Evolutionary conservation across 2,113 vertebrate genomes (phyloP).

Genomic region (Xiphorhynchus elegans): DNA sequence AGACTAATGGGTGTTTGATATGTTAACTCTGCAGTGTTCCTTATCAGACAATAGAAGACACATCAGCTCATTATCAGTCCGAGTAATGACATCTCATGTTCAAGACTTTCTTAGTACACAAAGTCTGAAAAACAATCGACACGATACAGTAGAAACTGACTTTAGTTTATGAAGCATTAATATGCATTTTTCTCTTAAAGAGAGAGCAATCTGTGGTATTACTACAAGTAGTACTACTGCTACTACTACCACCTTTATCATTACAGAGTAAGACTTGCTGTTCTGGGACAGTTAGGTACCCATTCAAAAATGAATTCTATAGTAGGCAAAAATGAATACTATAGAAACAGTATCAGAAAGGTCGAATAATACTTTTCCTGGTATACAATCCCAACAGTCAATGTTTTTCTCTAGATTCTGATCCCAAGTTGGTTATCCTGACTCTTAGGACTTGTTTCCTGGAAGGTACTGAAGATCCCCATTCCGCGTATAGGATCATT

Average conservation of each 20-base stretch:
- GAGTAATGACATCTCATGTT: neutral
- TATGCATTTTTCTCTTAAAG: neutral
- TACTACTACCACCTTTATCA: neutral
- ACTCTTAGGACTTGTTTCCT: neutral
- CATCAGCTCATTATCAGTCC: neutral
- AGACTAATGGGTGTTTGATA: neutral
- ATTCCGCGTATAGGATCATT: neutral
- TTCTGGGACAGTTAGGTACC: neutral
- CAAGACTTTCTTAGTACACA: neutral
- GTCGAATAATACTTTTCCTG: fast-evolving
- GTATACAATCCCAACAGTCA: neutral
- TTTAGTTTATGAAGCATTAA: neutral
- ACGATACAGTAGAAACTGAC: neutral
- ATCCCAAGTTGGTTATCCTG: neutral
- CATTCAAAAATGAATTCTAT: neutral
- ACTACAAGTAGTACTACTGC: neutral
- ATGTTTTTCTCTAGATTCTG: neutral
- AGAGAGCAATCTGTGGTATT: neutral
- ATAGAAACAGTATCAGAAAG: neutral
- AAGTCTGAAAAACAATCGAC: neutral
- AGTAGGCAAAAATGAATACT: neutral
- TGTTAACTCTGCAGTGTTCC: neutral
- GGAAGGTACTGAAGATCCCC: neutral
- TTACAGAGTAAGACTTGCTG: neutral
- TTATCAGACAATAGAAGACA: neutral